A percentile compares a stretch with the other conserved stretches of the same genome.
These are phyloP conservation scores for Salvelinus alpinus DNA, from an alignment of 2,113 vertebrate species.

Conservation along the genomic window DNA sequence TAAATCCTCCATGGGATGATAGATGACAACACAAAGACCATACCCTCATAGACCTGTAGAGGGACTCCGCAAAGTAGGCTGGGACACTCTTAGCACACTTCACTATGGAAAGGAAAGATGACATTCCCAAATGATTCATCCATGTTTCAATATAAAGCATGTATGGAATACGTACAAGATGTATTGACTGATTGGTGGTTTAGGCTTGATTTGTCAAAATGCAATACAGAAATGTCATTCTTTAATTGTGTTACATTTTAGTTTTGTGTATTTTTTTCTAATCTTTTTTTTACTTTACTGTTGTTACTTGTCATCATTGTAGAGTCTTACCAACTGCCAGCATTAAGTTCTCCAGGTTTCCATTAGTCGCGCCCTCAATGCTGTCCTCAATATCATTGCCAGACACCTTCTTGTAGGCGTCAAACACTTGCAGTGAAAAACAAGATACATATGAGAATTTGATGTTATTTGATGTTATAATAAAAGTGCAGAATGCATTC, in stretches of 20 bases:
- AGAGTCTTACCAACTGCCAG: conserved; percentile 84
- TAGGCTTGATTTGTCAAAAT: neutral
- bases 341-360: conserved; percentile 86
- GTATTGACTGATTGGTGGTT: no score
- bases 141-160: neutral
- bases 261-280: no score
- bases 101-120: conserved; percentile 69
- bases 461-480: no score
- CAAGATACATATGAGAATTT: neutral
- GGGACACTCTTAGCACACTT: conserved; percentile 87
- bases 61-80: conserved; percentile 84
- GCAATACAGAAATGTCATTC: neutral
- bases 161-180: no score
- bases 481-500: no score
- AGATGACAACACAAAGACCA: conserved; percentile 15
- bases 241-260: neutral
- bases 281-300: no score
- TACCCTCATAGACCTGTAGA: conserved; percentile 91
- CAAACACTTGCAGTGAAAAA: conserved; percentile 82
- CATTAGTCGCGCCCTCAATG: conserved; percentile 87
- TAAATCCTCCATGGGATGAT: neutral
- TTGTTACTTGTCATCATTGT: no score
- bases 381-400: conserved; percentile 92
- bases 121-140: neutral
- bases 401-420: conserved; percentile 88